Conservation (phyloP, 1,140 invertebrate genomes). For the Conus betulinus region DNA sequence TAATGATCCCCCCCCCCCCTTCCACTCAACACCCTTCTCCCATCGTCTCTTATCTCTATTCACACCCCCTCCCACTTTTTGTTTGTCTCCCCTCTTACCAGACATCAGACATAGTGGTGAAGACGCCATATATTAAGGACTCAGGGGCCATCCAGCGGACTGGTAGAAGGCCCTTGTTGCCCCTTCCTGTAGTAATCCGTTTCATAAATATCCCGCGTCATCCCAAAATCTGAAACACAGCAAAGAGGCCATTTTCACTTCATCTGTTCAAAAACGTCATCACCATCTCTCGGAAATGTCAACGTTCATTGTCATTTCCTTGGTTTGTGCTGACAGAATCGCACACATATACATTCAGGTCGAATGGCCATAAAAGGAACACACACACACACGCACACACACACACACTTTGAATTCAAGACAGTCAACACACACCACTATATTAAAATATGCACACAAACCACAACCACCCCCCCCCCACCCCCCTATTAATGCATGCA, state of each 20-base stretch:
- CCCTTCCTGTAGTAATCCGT: conserved; percentile 98
- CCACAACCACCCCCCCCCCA: neutral
- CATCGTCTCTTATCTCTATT: too few relatives aligned
- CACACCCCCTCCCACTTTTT: too few relatives aligned
- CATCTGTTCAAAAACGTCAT: neutral
- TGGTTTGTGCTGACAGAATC: too few relatives aligned
- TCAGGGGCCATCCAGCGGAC: conserved; percentile 96
- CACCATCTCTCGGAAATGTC: too few relatives aligned
- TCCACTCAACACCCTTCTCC: too few relatives aligned
- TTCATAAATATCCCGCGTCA: conserved; percentile 96
- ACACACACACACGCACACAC: too few relatives aligned
- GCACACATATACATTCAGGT: too few relatives aligned
- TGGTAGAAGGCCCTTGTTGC: conserved; percentile 90
- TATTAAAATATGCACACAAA: neutral
- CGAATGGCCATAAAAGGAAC: too few relatives aligned
- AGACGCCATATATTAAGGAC: conserved; percentile 95
- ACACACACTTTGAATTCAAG: neutral
- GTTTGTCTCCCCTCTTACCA: conserved; percentile 82
- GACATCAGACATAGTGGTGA: conserved; percentile 93
- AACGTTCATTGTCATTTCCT: too few relatives aligned
- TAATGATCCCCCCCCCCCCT: too few relatives aligned
- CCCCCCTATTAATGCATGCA: too few relatives aligned
- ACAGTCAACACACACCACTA: neutral
- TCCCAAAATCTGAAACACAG: conserved; percentile 75
- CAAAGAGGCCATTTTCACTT: neutral